phyloP scores from a whole-genome alignment of 2,113 vertebrate species.

The Egretta garzetta region DNA sequence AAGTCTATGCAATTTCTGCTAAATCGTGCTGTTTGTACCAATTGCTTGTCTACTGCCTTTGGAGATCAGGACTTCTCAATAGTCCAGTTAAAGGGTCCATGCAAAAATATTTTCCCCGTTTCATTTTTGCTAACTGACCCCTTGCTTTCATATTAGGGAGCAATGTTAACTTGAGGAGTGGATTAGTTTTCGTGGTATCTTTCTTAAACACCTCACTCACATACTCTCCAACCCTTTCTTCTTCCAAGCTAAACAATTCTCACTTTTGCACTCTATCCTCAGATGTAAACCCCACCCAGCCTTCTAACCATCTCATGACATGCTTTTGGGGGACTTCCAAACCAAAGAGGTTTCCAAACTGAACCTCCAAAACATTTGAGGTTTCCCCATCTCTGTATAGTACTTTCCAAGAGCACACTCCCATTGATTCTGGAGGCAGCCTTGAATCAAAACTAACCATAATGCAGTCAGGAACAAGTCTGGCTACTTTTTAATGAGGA shows the following conservation, averaged over 20 bases:
- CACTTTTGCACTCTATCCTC: slow-evolving; percentile 70
- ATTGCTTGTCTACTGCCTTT: neutral
- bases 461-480: slow-evolving; percentile 55
- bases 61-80: neutral
- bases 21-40: neutral
- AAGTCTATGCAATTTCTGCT: neutral
- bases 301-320: slow-evolving; percentile 66
- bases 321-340: slow-evolving; percentile 69
- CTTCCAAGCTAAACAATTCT: slow-evolving; percentile 70
- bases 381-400: slow-evolving; percentile 68
- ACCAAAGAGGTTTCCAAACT: slow-evolving; percentile 70
- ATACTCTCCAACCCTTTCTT: neutral
- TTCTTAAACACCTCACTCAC: slow-evolving; percentile 55
- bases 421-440: slow-evolving; percentile 63
- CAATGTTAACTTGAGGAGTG: neutral
- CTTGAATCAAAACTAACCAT: slow-evolving; percentile 48
- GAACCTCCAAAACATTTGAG: slow-evolving; percentile 74
- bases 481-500: slow-evolving; percentile 67
- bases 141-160: neutral
- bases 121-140: neutral
- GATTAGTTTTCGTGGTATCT: slow-evolving; percentile 7
- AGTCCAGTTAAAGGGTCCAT: neutral
- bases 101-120: neutral
- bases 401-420: slow-evolving; percentile 72
- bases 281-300: slow-evolving; percentile 70